phyloP scores from a whole-genome alignment of 37 sponge, comb jelly and placozoan genomes.

The Oopsacas minuta region DNA sequence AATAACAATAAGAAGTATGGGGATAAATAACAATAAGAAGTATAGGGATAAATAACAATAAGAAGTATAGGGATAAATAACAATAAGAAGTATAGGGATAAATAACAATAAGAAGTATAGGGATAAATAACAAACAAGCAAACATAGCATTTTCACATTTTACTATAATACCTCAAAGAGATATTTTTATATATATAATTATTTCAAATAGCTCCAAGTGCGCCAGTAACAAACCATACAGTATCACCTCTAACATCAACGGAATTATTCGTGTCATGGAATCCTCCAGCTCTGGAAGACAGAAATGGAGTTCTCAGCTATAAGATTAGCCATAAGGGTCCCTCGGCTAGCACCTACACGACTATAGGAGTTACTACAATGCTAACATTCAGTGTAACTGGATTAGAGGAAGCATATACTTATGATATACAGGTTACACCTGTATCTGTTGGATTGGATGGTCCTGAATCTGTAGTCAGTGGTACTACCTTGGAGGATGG shows the following conservation, averaged over 20 bases:
- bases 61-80: no score
- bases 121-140: no score
- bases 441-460: neutral
- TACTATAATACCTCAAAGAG: no score
- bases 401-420: neutral
- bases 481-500: neutral
- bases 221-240: neutral
- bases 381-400: neutral
- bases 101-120: no score
- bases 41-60: no score
- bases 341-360: neutral
- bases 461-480: neutral
- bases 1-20: no score
- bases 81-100: no score
- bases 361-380: neutral
- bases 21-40: no score
- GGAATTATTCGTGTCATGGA: neutral
- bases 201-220: neutral
- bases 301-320: neutral
- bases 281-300: neutral
- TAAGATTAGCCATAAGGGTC: neutral
- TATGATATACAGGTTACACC: neutral
- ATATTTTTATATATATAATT: no score
- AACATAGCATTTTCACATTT: no score
- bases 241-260: neutral